Evolutionary conservation across 2,797 vertebrate species (phyloP), one percentile per base, ranked within the genome.

Genomic region (Enteromius treurensis): DNA sequence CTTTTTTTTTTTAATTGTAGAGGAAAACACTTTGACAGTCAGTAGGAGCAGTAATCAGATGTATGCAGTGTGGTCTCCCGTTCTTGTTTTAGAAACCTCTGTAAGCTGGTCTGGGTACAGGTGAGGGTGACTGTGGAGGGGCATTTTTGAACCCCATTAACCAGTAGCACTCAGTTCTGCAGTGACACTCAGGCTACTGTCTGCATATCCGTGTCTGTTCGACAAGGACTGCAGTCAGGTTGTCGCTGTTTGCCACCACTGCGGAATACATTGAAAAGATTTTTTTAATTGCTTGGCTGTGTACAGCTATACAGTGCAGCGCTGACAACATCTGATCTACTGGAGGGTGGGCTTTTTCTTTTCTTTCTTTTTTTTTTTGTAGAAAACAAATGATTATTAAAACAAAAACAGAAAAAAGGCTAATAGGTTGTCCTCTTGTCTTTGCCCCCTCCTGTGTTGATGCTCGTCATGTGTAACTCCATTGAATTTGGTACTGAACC

Each of bases 401-500:
- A 87, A 86, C 84, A 81, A 81, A 81, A 77, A 85, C 83, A 86
- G 83, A 87, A 88, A 89, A 84, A 89, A 89, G 55, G 82, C 82
- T 86, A 83, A 86, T 88, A 87, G 86, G 81, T 88, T 85, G 87
- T 89, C 87, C 79, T 79, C 87, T 87, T 87, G 87, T 89, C 85
- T 81, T 86, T 85, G 84, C 85, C 87, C 42, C 88, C 88, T 87
- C 87, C 85, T 88, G 88, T 89, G 88, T 89, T 89, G 97, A 97
- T 97, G 96, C 94, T 97, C 96, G 96, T 99, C 97, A 97, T 98
- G 97, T 99, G 97, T 99, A 98, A 97, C 96, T 98, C 96, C 97
- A 97, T 98, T 97, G 96, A 97, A 97, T 98, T 99, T 99, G 98
- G 97, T 97, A 98, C 97, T 98, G 96, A 98, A 96, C 96, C 97